Conservation (phyloP, 1,140 invertebrate species). For the Archivesica marissinica region DNA sequence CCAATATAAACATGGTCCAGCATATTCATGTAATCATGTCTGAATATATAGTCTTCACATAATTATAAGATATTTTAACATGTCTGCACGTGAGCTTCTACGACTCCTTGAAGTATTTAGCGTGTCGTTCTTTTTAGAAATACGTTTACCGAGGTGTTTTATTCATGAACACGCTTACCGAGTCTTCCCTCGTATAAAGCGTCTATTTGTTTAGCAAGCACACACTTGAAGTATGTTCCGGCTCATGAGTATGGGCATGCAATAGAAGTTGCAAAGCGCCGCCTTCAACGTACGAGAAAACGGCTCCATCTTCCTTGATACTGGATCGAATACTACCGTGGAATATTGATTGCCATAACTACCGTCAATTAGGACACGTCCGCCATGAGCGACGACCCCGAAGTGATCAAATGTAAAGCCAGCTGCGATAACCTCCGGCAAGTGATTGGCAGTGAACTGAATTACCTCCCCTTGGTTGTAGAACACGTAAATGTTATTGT, state of each 20-base stretch:
- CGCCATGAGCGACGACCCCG: constrained; percentile 37
- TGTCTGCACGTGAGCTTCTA: too few species aligned
- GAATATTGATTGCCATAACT: constrained; percentile 54
- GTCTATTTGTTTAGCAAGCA: too few species aligned
- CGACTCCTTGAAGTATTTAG: too few species aligned
- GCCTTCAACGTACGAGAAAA: constrained; percentile 38
- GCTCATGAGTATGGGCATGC: constrained; percentile 34
- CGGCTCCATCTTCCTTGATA: constrained; percentile 5
- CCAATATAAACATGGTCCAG: too few species aligned
- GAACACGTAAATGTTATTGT: constrained; percentile 36
- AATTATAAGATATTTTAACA: too few species aligned
- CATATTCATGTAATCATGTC: too few species aligned
- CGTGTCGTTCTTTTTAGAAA: too few species aligned
- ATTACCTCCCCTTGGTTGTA: constrained; percentile 37
- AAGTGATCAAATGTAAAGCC: constrained; percentile 44
- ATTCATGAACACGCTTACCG: too few species aligned
- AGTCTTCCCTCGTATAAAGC: too few species aligned
- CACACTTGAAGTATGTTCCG: constrained; percentile 15
- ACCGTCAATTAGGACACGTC: constrained; percentile 52
- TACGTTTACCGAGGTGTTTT: too few species aligned
- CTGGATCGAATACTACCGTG: constrained; percentile 42
- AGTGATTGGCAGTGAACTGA: constrained; percentile 2
- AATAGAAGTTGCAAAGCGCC: constrained; percentile 54
- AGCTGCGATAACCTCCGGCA: not conserved
- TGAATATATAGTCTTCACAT: too few species aligned